Conservation (phyloP, 2,797 vertebrate genomes). For the Alauda arvensis region DNA sequence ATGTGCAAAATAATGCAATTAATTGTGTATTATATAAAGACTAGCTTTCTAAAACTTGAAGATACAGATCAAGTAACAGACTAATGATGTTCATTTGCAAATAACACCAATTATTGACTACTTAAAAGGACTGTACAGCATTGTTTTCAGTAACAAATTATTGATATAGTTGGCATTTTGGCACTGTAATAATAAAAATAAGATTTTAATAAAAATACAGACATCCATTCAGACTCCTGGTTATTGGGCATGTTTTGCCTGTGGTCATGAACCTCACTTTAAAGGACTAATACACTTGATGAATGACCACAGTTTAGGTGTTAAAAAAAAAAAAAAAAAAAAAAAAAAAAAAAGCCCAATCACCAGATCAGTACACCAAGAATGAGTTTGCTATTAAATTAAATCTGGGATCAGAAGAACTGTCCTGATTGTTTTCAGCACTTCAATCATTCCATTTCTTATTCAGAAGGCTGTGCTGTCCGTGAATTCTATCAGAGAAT, state of each 20-base stretch:
- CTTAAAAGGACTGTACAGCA: not conserved
- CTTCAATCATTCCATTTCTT: conserved; percentile 27
- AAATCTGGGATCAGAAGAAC: conserved; percentile 60
- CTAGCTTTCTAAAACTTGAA: not conserved
- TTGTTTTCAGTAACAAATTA: not conserved
- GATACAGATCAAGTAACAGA: not conserved
- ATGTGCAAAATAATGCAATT: not conserved
- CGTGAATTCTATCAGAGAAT: conserved; percentile 31
- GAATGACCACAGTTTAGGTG: not conserved
- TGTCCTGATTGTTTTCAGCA: conserved; percentile 47
- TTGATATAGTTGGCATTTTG: not conserved
- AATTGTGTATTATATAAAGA: not conserved
- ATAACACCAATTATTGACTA: not conserved
- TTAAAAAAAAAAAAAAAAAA: not conserved
- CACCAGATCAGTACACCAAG: conserved; percentile 12
- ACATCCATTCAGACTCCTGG: not conserved
- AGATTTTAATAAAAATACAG: not conserved
- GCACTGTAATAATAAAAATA: not conserved
- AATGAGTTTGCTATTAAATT: conserved; percentile 64
- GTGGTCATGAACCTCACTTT: not conserved
- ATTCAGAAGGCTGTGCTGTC: not conserved
- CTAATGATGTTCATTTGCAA: not conserved
- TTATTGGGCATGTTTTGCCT: not conserved
- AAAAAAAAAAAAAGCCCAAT: not conserved
- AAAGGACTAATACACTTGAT: not conserved